Conservation (phyloP, 1,140 invertebrate genomes). For the Drosophila orosa region DNA sequence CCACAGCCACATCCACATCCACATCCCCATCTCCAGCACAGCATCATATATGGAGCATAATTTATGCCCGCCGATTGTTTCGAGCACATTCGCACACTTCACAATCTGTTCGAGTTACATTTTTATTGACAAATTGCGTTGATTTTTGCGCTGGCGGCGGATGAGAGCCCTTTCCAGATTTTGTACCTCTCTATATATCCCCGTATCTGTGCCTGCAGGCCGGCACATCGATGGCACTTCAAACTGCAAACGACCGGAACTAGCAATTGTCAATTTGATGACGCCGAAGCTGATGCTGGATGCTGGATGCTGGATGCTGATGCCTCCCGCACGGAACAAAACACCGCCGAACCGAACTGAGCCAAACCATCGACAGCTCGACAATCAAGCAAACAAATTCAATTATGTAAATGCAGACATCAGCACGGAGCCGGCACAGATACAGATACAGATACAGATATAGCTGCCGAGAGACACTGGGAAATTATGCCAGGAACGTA, state of each 20-base stretch:
- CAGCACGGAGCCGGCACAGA: slow-evolving; percentile 41
- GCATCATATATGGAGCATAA: slow-evolving; percentile 61
- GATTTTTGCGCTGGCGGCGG: slow-evolving; percentile 70
- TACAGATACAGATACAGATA: slow-evolving; percentile 10
- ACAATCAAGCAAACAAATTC: slow-evolving; percentile 84
- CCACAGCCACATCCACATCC: background rate
- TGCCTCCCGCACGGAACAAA: slow-evolving; percentile 62
- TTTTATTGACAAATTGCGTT: slow-evolving; percentile 84
- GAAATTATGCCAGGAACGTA: slow-evolving; percentile 67
- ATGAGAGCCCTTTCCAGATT: slow-evolving; percentile 59
- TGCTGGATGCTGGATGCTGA: slow-evolving; percentile 10
- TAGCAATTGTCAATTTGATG: slow-evolving; percentile 80
- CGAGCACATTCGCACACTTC: slow-evolving; percentile 81
- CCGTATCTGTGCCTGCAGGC: slow-evolving; percentile 32
- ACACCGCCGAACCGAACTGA: slow-evolving; percentile 19
- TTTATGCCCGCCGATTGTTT: slow-evolving; percentile 80
- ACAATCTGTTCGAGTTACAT: slow-evolving; percentile 82
- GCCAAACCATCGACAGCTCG: slow-evolving; percentile 72
- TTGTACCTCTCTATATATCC: background rate
- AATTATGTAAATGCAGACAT: slow-evolving; percentile 84
- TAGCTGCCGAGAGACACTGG: slow-evolving; percentile 33
- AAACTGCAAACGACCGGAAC: slow-evolving; percentile 83
- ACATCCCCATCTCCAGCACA: background rate
- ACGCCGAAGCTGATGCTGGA: slow-evolving; percentile 1
- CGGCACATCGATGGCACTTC: slow-evolving; percentile 77